phyloP scores from a whole-genome alignment of 92 coral and sea anemone genomes.

The Epizoanthus ramosus region DNA sequence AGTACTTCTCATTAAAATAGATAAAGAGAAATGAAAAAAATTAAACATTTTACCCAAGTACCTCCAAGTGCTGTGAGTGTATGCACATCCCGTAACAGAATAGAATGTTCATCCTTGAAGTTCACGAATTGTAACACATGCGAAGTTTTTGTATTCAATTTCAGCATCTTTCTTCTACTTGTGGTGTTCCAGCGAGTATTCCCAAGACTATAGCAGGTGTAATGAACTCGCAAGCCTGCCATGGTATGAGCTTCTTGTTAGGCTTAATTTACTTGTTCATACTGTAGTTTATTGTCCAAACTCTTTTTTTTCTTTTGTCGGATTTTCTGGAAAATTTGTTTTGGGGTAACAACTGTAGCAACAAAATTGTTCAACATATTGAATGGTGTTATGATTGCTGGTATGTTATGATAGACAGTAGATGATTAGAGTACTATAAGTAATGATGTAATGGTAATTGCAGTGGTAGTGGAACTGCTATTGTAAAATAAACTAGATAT shows the following conservation, averaged over 20 bases:
- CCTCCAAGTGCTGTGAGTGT: neutral
- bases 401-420: too few species aligned
- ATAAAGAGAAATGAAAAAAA: too few species aligned
- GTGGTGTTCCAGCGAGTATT: constrained; percentile 75
- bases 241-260: constrained; percentile 62
- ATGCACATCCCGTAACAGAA: neutral
- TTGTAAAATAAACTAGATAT: too few species aligned
- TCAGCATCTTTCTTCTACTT: constrained; percentile 71
- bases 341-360: too few species aligned
- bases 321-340: neutral
- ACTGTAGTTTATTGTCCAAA: neutral
- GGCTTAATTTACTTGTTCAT: neutral
- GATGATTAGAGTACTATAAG: too few species aligned
- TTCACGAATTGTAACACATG: neutral
- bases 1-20: too few species aligned
- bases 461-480: too few species aligned
- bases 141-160: neutral
- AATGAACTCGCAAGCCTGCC: constrained; percentile 93
- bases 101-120: neutral
- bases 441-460: too few species aligned
- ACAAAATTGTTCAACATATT: too few species aligned
- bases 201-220: constrained; percentile 80
- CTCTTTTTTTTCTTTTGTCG: neutral
- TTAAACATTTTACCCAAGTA: too few species aligned
- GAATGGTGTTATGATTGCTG: too few species aligned